Evolutionary conservation across 2,113 vertebrate genomes (phyloP), one percentile per base, ranked within the genome.

Genomic region (Chloroceryle aenea): DNA sequence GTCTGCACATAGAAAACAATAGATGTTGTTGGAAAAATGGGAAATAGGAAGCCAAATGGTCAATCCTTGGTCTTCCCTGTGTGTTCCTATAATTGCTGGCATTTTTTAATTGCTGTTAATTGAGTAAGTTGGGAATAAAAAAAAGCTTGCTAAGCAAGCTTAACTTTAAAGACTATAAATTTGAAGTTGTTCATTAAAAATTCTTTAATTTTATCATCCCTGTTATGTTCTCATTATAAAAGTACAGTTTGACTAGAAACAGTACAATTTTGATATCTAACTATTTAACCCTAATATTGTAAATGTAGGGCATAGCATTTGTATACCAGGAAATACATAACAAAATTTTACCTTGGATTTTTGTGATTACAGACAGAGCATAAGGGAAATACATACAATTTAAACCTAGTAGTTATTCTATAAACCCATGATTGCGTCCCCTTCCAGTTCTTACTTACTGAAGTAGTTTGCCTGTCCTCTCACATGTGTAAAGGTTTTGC

Each of bases 21-120:
- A 90, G 38, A 50, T 0, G 0, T 7, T 61, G 36, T 19, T 61
- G 69, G 55, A 86, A 94, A 95, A 90, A n/a, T 50, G 45, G 4
- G 6, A 48, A n/a, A 52, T 30, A 10, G 14, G 67, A 89, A 43
- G 50, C 56, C 7, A 9, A 16, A 36, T 7, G 13, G 30, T 80
- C 68, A 74, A 19, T 72, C 68, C 32, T 92, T 90, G 34, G 30
- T 87, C 69, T 81, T 85, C 59, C 40, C 16, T 84, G 20, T 78
- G 75, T 2, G 0, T 55, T 26, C 5, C 8, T 88, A 19, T 85
- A 56, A 77, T 88, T 90, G 48, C 53, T 75, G 58, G 58, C n/a
- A 62, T 61, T 1, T 73, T 40, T 93, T 92, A 88, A 96, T 75
- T 77, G 64, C 40, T 72, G 40, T 72, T 96, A 88, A 92, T 64